phyloP scores from a whole-genome alignment of 2,797 vertebrate species.

The Sebastes glaucus region DNA sequence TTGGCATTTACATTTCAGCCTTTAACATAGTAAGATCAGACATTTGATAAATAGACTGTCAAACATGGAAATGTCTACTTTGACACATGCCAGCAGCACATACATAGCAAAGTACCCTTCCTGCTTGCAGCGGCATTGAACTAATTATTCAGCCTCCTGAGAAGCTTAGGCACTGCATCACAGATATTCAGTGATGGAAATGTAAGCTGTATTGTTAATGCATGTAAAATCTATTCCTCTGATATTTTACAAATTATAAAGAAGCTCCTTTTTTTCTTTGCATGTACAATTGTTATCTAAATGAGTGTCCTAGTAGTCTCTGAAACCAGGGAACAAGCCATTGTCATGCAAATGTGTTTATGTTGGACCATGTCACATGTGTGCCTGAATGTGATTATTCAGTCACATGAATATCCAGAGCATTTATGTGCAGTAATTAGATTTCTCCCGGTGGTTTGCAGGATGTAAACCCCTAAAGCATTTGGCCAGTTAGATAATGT shows the following conservation, averaged over 20 bases:
- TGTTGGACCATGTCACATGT: constrained; percentile 4
- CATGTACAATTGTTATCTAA: background rate
- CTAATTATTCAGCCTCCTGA: background rate
- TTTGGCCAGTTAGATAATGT: constrained; percentile 3
- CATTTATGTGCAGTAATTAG: constrained; percentile 18
- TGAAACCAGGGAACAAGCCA: background rate
- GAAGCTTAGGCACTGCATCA: background rate
- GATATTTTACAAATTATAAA: background rate
- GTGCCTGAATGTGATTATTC: constrained; percentile 19
- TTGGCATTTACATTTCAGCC: background rate
- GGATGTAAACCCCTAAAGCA: background rate
- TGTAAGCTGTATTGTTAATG: background rate
- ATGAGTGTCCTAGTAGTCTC: background rate
- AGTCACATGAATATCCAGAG: constrained; percentile 8
- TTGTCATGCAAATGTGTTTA: constrained; percentile 21
- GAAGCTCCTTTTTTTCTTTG: background rate
- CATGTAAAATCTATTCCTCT: background rate
- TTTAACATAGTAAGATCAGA: background rate
- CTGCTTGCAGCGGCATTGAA: background rate
- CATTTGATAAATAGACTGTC: background rate
- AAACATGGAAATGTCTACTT: background rate
- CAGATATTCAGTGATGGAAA: background rate
- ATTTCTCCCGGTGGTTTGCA: constrained; percentile 18
- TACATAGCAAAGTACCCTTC: background rate
- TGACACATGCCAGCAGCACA: background rate